Base-by-base conservation (phyloP, 1,140 invertebrate species). In the Galendromus occidentalis region DNA sequence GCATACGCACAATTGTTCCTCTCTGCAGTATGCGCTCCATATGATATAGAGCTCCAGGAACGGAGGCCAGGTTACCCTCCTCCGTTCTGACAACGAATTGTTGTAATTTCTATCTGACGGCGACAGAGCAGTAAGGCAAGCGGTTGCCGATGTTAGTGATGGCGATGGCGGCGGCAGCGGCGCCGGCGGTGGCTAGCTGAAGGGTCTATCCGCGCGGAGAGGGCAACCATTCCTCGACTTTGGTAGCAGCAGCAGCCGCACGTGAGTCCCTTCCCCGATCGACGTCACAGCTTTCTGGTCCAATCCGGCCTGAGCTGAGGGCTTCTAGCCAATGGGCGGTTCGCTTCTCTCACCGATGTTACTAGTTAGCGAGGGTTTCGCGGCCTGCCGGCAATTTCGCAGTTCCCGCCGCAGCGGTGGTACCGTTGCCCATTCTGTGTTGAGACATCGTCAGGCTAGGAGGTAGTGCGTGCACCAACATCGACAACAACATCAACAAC, bases 361-460 rank as follows among this genome's bases (percentile, higher is more conserved):
- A 59, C 51, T 59, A 59, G 51, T 59, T 59, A 59, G 51, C 51
- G 51, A 59, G 51, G 51, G 51, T 59, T 39, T 25, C 22, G 51
- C 51, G 51, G 33, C 25, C 51, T 14, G 51, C 33, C 25, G 45
- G 51, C 51, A 59, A 59, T 59, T 59, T 59, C 51, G 22, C 51
- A 59, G 51, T 59, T 59, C 33, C 51, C 51, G 51, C 51, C 45
- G 28, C 33, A 39, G 18, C 45, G 45, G 45, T 28, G 14, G 14
- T 59, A 59, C 51, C 51, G 51, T 59, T 59, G 51, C 51, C 51
- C 51, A 59, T 59, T 59, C 51, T 29, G 33, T 59, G 22, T 59
- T 59, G 51, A 59, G 51, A 59, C 51, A 25, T 59, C 51, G 22
- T 59, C 51, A 33, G 51, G 51, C 51, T 59, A 59, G 51, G 51